These are phyloP conservation scores for Bubalus kerabau DNA, from an alignment of 2,113 vertebrate genomes.

Conservation along the genomic window DNA sequence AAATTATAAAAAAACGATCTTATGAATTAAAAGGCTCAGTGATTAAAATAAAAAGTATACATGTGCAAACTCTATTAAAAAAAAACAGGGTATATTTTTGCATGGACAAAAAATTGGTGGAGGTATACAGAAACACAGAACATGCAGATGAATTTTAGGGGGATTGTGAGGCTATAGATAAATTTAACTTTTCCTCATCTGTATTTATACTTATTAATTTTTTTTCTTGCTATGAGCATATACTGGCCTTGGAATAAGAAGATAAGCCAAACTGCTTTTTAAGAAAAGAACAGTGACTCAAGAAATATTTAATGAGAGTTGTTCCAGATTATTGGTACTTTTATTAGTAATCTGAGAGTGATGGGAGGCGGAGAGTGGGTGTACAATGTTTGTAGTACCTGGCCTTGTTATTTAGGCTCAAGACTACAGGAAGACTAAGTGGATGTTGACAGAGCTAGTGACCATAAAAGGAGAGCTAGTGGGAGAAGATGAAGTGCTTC, in stretches of 20 bases:
- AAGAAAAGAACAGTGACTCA: neutral
- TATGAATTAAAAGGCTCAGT: neutral
- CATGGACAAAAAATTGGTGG: neutral
- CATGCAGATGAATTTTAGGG: neutral
- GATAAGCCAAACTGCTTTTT: neutral
- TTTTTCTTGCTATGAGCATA: neutral
- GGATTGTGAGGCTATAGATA: neutral
- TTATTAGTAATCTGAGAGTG: neutral
- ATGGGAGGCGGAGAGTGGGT: neutral
- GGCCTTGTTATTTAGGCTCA: neutral
- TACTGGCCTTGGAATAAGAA: neutral
- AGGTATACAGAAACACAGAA: neutral
- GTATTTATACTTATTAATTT: neutral
- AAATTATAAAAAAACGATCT: slow-evolving; percentile 13
- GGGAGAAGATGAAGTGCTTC: neutral
- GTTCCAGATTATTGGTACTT: neutral
- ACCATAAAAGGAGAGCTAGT: neutral
- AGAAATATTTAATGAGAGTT: neutral
- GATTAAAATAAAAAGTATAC: slow-evolving; percentile 5
- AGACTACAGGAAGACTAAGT: neutral
- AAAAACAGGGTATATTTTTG: neutral
- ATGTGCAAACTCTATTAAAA: neutral
- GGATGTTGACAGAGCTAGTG: neutral
- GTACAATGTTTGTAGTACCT: neutral
- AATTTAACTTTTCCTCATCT: neutral